Evolutionary conservation across 2,888 invertebrate genomes (phyloP), one percentile per base, ranked within the genome.

Genomic region (Campoplex capitator): DNA sequence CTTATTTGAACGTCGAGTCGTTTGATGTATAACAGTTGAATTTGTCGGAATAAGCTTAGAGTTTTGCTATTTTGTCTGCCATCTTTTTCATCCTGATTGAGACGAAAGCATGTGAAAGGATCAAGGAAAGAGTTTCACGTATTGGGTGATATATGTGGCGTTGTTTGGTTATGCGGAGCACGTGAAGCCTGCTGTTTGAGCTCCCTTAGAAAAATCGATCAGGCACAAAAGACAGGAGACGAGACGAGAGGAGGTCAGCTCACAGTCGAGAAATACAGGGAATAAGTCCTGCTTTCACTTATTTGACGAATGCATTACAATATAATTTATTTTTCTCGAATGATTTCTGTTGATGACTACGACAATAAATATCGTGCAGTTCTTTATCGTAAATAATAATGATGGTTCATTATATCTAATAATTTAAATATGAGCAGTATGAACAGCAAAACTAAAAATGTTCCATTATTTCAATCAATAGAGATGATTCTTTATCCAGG

Each of bases 171-270:
- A 71, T 48, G 71, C 71, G 71, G 32, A 48, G 32, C 71, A 71
- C 71, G 71, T 71, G n/a, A 42, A 42, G 11, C 65, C 32, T 68
- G 23, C 68, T 32, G 32, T 71, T 71, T 71, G 51, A 18, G 51
- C 23, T 51, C 35, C 32, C 51, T n/a, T 54, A 18, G 54, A 56
- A 56, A 62, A 76, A 62, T 76, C 48, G 58, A 48, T 48, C 42
- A 48, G 48, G 28, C n/a, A 77, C 42, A 65, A 76, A 45, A 48
- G 67, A 35, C 8, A 56, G 8, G 56, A 38, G 67, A 38, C 67
- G 42, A 68, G 68, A 23, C 23, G 23, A 23, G 23, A 23, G 23
- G 23, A 68, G 68, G 42, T 38, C 68, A 68, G 68, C 42, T 9
- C 42, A 9, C 8, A 56, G 67, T 9, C 67, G 18, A 18, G 23